Base-by-base conservation (phyloP, 1,140 invertebrate species). In the Drosophila subobscura region DNA sequence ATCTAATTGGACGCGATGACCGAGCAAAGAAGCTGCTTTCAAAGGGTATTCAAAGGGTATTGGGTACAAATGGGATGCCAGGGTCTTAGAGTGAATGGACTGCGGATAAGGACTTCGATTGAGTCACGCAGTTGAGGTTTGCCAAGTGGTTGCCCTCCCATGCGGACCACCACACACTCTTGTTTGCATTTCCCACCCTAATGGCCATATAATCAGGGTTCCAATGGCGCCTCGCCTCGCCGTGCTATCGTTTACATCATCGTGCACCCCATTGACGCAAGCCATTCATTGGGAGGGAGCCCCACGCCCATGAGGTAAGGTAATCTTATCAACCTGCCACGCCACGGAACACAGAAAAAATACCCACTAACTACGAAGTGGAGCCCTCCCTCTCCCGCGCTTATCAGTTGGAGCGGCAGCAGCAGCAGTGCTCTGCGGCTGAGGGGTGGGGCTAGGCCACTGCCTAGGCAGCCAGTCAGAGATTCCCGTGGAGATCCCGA, bases 1-100 rank as follows among this genome's bases (percentile, higher is more conserved):
- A 86, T 86, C 81, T 88, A 86, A 86, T 86, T 88, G 81, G 65
- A 72, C 57, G 63, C 72, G 63, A 66, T 80, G 80, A 73, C 76
- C 77, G 66, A 52, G 37, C 68, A 66, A 67, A 75, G 77, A 67
- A 53, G 68, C 49, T 44, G 71, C 20, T 52, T 22, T n/a, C 50
- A 61, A 46, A 58, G 66, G 49, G 53, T 56, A 25, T 53, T 46
- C 22, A 20, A 20, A 20, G 16, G 47, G 41, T 29, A 54, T 60
- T 57, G 53, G 27, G 29, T 29, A 20, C 49, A 59, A 64, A 27
- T 61, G 52, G 66, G 72, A 64, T 71, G 55, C 77, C 74, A 59
- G 37, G 59, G 46, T 53, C 57, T 37, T 37, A 12, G 66, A 59
- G 50, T 72, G 68, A 68, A 46, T 68, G 42, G 33, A 67, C 66